Conservation (phyloP, 2,113 vertebrate genomes). For the Cranoglanis bouderius region DNA sequence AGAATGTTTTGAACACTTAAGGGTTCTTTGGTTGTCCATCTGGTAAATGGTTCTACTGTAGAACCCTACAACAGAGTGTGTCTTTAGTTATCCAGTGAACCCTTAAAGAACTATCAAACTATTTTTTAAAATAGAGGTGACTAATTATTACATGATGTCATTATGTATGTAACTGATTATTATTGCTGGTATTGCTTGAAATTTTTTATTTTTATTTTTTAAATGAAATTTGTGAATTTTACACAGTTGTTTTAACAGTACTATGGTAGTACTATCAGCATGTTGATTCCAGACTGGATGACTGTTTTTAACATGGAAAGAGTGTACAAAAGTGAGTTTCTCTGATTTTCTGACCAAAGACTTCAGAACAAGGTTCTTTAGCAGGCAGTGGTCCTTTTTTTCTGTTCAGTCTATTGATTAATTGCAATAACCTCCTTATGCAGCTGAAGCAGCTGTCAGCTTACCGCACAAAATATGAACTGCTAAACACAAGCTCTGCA, state of each 20-base stretch:
- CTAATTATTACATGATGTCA: not conserved
- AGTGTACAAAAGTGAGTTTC: not conserved
- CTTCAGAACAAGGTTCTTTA: slow-evolving; percentile 53
- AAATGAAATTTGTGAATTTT: not conserved
- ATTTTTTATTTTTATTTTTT: too few species aligned
- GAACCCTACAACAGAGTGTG: not conserved
- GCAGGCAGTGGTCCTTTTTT: slow-evolving; percentile 30
- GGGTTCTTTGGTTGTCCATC: not conserved
- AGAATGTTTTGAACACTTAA: not conserved
- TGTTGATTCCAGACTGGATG: not conserved
- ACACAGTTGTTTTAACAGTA: not conserved
- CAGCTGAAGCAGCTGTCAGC: slow-evolving; percentile 54
- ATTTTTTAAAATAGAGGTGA: not conserved
- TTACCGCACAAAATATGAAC: slow-evolving; percentile 14
- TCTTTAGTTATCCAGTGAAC: not conserved
- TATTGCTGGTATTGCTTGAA: not conserved
- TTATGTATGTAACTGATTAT: not conserved
- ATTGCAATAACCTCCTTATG: slow-evolving; percentile 57
- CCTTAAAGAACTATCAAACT: not conserved
- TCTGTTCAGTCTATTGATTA: slow-evolving; percentile 58
- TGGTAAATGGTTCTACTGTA: not conserved
- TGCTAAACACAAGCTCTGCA: slow-evolving; percentile 20
- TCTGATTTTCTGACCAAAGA: slow-evolving; percentile 32
- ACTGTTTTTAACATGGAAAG: not conserved
- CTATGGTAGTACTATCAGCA: not conserved